phyloP scores from a whole-genome alignment of 2,797 vertebrate species.

The Petrocephalus sullivani region DNA sequence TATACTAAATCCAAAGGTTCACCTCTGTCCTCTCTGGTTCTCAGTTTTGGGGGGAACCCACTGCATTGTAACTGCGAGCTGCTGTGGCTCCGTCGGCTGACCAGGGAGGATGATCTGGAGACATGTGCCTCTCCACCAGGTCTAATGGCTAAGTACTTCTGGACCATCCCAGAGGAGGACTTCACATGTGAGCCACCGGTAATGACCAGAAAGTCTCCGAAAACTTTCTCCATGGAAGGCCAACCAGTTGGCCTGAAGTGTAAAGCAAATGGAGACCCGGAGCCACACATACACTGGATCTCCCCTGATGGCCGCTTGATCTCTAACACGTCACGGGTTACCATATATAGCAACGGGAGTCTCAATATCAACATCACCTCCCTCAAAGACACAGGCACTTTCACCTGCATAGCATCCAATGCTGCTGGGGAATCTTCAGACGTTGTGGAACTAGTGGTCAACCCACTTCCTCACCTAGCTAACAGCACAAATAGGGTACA shows the following conservation, averaged over 20 bases:
- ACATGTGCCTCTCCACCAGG: constrained; percentile 79
- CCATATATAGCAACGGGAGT: constrained; percentile 66
- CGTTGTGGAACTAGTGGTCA: constrained; percentile 64
- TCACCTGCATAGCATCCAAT: constrained; percentile 73
- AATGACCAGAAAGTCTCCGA: constrained; percentile 73
- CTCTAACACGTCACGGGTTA: constrained; percentile 57
- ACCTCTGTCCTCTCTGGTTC: constrained; percentile 66
- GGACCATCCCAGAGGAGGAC: constrained; percentile 83
- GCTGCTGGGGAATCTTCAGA: constrained; percentile 70
- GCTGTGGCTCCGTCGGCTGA: constrained; percentile 76
- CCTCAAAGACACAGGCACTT: constrained; percentile 67
- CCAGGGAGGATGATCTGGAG: constrained; percentile 79
- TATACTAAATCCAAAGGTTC: constrained; percentile 79
- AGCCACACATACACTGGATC: constrained; percentile 72
- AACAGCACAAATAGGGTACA: constrained; percentile 69
- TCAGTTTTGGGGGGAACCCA: constrained; percentile 83
- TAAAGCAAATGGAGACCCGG: constrained; percentile 69
- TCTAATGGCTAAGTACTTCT: constrained; percentile 79
- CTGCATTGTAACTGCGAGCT: constrained; percentile 87
- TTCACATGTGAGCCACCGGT: constrained; percentile 84
- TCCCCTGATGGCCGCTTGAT: constrained; percentile 69
- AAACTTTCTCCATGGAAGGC: constrained; percentile 65
- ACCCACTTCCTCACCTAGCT: constrained; percentile 63
- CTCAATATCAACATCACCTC: constrained; percentile 67
- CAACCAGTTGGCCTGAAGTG: constrained; percentile 68